phyloP scores from a whole-genome alignment of 2,888 invertebrate genomes.

The Oscheius sp. region DNA sequence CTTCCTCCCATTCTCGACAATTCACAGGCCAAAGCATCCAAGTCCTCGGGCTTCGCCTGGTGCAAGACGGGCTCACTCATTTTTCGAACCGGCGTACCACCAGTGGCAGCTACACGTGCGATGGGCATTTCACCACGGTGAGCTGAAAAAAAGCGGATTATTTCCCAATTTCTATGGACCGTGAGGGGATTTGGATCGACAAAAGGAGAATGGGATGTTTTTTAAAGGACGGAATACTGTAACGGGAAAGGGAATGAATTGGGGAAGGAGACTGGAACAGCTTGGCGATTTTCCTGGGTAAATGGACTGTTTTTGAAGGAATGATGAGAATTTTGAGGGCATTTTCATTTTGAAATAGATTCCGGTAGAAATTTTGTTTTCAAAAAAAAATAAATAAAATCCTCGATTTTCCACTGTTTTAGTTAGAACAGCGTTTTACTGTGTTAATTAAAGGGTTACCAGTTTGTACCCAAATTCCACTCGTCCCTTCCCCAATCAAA shows the following conservation, averaged over 20 bases:
- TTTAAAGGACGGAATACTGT: too few species aligned
- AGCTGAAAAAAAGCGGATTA: conserved; percentile 20
- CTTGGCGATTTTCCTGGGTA: too few species aligned
- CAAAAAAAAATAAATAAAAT: background rate
- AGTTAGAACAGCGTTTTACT: background rate
- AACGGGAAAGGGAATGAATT: too few species aligned
- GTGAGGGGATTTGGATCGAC: background rate
- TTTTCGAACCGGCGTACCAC: conserved; percentile 63
- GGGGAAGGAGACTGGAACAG: too few species aligned
- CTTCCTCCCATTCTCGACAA: conserved; percentile 85
- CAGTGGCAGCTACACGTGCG: conserved; percentile 50
- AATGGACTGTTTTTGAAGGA: too few species aligned
- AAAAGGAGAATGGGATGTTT: background rate
- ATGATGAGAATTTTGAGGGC: too few species aligned
- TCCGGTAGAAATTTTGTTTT: background rate
- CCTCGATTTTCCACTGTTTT: background rate
- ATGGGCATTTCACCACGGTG: conserved; percentile 51
- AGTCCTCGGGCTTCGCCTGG: conserved; percentile 78
- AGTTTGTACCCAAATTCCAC: too few species aligned
- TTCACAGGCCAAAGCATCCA: conserved; percentile 95
- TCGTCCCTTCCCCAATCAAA: too few species aligned
- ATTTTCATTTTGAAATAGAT: too few species aligned
- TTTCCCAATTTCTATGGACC: background rate
- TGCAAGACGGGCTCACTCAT: conserved; percentile 70
- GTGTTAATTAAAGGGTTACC: too few species aligned